A percentile compares a stretch with the other conserved stretches of the same genome.
Conservation (phyloP, 1,140 invertebrate genomes). For the Pissodes strobi region DNA sequence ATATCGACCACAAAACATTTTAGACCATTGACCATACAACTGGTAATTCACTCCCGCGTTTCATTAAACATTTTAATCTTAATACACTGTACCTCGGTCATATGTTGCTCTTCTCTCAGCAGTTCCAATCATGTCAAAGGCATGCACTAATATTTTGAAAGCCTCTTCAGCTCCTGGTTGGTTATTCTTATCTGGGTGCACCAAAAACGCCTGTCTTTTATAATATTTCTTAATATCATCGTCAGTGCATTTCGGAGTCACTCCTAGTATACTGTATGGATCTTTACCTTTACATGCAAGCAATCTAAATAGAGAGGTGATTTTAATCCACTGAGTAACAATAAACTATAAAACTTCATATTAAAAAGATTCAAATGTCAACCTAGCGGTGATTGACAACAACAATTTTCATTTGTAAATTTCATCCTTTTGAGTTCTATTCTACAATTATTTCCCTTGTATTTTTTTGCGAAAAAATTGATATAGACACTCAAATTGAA, state of each 20-base stretch:
- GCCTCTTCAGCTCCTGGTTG: slow-evolving; percentile 93
- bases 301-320: slow-evolving; percentile 56
- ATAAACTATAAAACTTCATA: too few species aligned
- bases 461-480: too few species aligned
- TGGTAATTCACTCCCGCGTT: background rate
- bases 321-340: too few species aligned
- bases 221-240: slow-evolving; percentile 94
- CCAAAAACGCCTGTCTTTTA: slow-evolving; percentile 87
- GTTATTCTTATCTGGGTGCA: slow-evolving; percentile 95
- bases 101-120: slow-evolving; percentile 63
- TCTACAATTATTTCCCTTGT: too few species aligned
- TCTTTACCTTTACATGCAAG: slow-evolving; percentile 93
- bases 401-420: too few species aligned
- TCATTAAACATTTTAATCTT: slow-evolving; percentile 15
- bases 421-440: too few species aligned
- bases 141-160: slow-evolving; percentile 92
- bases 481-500: too few species aligned
- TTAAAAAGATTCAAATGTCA: too few species aligned
- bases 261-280: slow-evolving; percentile 75
- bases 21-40: background rate
- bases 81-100: slow-evolving; percentile 47
- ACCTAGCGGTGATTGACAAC: too few species aligned
- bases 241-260: slow-evolving; percentile 83
- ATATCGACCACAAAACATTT: too few species aligned
- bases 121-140: slow-evolving; percentile 93